Percentiles rank a stretch among this genome's conserved stretches.
phyloP scores from a whole-genome alignment of 2,888 invertebrate species.

The Microctonus aethiopoides region DNA sequence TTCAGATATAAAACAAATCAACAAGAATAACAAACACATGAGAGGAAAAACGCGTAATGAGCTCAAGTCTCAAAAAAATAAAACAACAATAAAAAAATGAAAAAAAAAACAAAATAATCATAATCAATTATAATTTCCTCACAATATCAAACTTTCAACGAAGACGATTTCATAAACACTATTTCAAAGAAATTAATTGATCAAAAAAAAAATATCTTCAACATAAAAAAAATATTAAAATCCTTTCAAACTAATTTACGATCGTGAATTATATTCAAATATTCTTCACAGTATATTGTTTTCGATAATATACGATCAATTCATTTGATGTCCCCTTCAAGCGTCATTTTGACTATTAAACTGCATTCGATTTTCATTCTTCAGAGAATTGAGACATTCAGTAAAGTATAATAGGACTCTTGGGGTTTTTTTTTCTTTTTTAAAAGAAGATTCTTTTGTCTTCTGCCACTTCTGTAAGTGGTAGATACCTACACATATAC shows the following conservation, averaged over 20 bases:
- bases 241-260: background rate
- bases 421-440: too few relatives aligned
- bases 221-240: too few relatives aligned
- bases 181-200: background rate
- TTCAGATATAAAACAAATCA: background rate
- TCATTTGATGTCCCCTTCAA: background rate
- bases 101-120: too few relatives aligned
- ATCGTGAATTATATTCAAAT: background rate
- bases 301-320: background rate
- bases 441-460: slow-evolving; percentile 6
- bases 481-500: background rate
- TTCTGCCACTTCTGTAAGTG: background rate
- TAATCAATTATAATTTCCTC: too few relatives aligned
- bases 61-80: too few relatives aligned
- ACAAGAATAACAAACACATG: too few relatives aligned
- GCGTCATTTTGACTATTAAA: slow-evolving; percentile 25
- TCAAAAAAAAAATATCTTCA: too few relatives aligned
- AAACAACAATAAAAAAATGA: background rate
- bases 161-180: background rate
- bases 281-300: background rate
- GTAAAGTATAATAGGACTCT: background rate
- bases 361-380: slow-evolving; percentile 14
- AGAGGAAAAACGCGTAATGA: too few relatives aligned
- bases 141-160: too few relatives aligned
- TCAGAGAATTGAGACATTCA: slow-evolving; percentile 6